Conservation (phyloP, 2,113 vertebrate genomes). For the Callipepla squamata region DNA sequence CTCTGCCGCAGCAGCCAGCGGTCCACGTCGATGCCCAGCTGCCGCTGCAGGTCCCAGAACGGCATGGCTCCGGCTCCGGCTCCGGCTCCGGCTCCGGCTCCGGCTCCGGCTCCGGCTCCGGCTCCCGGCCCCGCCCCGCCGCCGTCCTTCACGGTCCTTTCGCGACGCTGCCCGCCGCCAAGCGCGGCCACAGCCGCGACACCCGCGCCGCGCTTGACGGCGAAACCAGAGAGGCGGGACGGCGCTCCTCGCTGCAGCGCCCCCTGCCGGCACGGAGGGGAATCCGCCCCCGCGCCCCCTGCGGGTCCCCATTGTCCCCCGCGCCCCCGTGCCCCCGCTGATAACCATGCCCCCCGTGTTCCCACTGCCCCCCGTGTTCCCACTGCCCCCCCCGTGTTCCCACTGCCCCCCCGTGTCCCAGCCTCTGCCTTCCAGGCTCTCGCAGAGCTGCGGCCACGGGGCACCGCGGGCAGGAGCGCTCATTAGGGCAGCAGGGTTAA, state of each 20-base stretch:
- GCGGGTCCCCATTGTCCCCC: too few relatives aligned
- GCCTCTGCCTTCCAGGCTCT: not conserved
- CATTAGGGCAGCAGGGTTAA: fast-evolving
- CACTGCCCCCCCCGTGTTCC: too few relatives aligned
- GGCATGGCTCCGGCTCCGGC: conserved; percentile 82
- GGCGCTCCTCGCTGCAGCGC: fast-evolving
- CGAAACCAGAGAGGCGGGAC: not conserved
- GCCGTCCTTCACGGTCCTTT: conserved; percentile 17
- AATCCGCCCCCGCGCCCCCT: not conserved
- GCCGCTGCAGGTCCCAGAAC: conserved; percentile 83
- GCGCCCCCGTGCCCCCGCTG: too few relatives aligned
- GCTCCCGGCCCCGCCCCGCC: not conserved
- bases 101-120: not conserved
- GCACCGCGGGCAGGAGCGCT: not conserved
- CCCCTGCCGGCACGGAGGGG: not conserved
- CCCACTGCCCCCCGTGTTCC: not conserved
- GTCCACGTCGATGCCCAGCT: conserved; percentile 85
- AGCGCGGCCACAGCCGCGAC: not conserved
- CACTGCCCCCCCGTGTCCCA: not conserved
- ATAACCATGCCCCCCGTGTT: too few relatives aligned
- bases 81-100: too few relatives aligned
- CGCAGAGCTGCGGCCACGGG: fast-evolving
- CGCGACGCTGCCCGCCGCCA: conserved; percentile 41
- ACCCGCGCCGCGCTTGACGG: not conserved
- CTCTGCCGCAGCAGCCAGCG: conserved; percentile 83